A percentile compares a stretch with the other conserved stretches of the same genome.
These are phyloP conservation scores for Lepidurus couesii DNA, from an alignment of 1,140 invertebrate genomes.

Conservation along the genomic window DNA sequence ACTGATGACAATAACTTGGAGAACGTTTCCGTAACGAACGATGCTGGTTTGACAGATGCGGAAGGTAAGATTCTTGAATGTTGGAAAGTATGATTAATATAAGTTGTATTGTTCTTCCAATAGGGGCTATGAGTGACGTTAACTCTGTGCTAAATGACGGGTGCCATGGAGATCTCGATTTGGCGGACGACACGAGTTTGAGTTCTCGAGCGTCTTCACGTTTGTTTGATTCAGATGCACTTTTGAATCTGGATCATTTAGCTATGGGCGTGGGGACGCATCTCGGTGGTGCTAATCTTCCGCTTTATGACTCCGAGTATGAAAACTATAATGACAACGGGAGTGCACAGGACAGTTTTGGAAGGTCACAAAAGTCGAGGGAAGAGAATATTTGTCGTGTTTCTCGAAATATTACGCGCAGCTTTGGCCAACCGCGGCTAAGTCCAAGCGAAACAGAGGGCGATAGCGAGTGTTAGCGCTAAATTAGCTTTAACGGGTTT, in stretches of 20 bases:
- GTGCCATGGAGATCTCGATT: constrained; percentile 49
- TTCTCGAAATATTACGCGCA: constrained; percentile 65
- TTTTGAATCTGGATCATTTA: constrained; percentile 68
- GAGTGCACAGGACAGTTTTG: constrained; percentile 43
- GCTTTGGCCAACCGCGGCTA: constrained; percentile 59
- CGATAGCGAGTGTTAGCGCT: constrained; percentile 37
- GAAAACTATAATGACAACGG: constrained; percentile 48
- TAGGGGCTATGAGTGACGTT: constrained; percentile 69
- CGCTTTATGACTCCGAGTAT: constrained; percentile 78
- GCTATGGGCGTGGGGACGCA: constrained; percentile 24
- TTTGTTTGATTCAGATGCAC: constrained; percentile 65
- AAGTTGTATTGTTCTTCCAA: constrained; percentile 31
- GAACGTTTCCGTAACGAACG: constrained; percentile 74
- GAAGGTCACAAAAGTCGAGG: constrained; percentile 62
- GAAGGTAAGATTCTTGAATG: constrained; percentile 53
- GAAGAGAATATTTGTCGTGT: constrained; percentile 60
- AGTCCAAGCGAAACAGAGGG: constrained; percentile 37
- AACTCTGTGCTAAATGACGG: constrained; percentile 73
- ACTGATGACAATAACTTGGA: constrained; percentile 75
- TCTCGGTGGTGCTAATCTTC: constrained; percentile 38
- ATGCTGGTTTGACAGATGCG: constrained; percentile 75
- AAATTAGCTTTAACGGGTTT: neutral
- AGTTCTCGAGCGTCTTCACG: constrained; percentile 70
- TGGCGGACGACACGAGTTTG: constrained; percentile 66
- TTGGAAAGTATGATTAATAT: constrained; percentile 23